Evolutionary conservation across 1,140 invertebrate genomes (phyloP), one percentile per base, ranked within the genome.

Genomic region (Diuraphis noxia): DNA sequence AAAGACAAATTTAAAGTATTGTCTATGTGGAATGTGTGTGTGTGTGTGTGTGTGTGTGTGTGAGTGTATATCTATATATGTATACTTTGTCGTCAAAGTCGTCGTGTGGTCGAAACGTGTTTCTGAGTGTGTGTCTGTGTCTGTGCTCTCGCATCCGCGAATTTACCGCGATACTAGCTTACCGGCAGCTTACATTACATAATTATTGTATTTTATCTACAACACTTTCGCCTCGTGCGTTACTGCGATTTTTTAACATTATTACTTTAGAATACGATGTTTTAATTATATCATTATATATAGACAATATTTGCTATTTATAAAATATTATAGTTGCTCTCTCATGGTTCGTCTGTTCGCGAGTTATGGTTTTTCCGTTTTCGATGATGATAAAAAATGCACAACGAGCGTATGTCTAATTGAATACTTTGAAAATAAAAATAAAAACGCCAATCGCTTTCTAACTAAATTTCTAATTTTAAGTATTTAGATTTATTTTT

Each of bases 1-100:
- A 72, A 72, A 72, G 56, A 72, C 56, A 72, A 72, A 72, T 72
- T 72, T 72, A 13, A 72, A 72, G 56, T 72, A n/a, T 72, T 72
- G 6, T 25, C 56, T n/a, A 0, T 4, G 56, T n/a, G 10, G 10
- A 17, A 7, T 72, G 56, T 56, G 3, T 30, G 8, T 56, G 52
- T 56, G 21, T 49, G 46, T 13, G 43, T 43, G n/a, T 43, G 17
- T 49, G 46, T n/a, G n/a, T n/a, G n/a, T n/a, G n/a, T n/a, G n/a
- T n/a, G n/a, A n/a, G n/a, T n/a, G n/a, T n/a, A n/a, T n/a, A n/a
- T n/a, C n/a, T n/a, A n/a, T n/a, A n/a, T n/a, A n/a, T 52, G 49
- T 63, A 19, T 63, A n/a, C 56, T 63, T 63, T n/a, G 56, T 72
- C n/a, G 30, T 34, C 56, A 72, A 63, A 63, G 56, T 72, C 56